phyloP scores from a whole-genome alignment of 2,113 vertebrate genomes.

The Felis chaus region DNA sequence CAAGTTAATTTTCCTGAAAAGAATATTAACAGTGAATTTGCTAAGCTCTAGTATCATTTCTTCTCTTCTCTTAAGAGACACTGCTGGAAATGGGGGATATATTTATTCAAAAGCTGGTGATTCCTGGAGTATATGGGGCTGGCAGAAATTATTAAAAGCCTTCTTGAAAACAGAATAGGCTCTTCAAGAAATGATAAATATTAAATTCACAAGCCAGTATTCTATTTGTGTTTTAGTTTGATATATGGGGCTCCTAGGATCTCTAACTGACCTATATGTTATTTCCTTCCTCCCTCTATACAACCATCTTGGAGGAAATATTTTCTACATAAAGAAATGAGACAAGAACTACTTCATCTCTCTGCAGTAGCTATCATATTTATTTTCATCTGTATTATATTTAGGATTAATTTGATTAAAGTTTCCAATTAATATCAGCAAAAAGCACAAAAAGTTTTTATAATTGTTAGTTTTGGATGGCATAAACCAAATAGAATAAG shows the following conservation, averaged over 20 bases:
- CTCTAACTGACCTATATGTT: background rate
- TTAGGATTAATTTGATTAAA: background rate
- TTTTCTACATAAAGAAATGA: background rate
- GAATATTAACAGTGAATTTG: background rate
- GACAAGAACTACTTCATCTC: background rate
- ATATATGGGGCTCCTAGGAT: background rate
- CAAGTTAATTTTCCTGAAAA: no score
- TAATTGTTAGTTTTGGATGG: background rate
- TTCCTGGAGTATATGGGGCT: background rate
- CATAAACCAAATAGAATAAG: background rate
- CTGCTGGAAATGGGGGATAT: background rate
- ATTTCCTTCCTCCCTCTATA: background rate
- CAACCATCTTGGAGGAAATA: background rate
- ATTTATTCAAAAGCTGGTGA: background rate
- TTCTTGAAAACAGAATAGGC: background rate
- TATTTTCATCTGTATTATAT: background rate
- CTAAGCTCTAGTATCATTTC: background rate
- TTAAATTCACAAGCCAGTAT: background rate
- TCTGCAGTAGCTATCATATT: background rate
- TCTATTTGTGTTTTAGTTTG: background rate
- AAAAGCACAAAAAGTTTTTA: background rate
- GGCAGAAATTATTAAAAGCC: background rate
- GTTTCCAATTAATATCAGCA: background rate
- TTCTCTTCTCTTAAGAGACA: background rate
- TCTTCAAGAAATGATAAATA: background rate